A percentile compares a stretch with the other conserved stretches of the same genome.
Evolutionary conservation across 2,888 invertebrate species (phyloP).

Genomic region (Lochmaea crataegi): DNA sequence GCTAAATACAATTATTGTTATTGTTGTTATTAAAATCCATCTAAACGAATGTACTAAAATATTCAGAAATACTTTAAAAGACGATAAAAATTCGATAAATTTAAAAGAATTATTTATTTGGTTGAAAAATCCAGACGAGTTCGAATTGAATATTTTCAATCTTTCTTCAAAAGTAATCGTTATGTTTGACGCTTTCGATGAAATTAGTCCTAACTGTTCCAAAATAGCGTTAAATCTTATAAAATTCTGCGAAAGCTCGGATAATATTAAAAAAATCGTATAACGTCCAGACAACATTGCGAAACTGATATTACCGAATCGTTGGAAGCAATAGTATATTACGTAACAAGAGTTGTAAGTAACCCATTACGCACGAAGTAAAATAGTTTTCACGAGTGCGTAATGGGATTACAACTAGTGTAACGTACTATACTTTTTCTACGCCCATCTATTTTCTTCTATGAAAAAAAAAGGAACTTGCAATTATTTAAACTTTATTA

Average conservation of each 20-base stretch:
- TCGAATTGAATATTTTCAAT: conserved; percentile 9
- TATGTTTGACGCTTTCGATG: conserved; percentile 28
- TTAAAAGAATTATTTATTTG: neutral
- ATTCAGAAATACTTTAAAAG: neutral
- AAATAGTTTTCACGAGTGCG: too few relatives aligned
- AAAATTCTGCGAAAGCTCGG: too few relatives aligned
- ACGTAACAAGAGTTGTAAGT: too few relatives aligned
- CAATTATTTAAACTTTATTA: too few relatives aligned
- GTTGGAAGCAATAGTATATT: neutral
- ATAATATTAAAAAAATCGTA: conserved; percentile 14
- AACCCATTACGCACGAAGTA: too few relatives aligned
- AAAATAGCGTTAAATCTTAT: conserved; percentile 15
- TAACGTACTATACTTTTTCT: too few relatives aligned
- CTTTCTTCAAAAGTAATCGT: conserved; percentile 3
- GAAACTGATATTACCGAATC: neutral
- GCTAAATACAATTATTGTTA: neutral
- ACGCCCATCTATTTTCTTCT: too few relatives aligned
- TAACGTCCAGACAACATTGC: conserved; percentile 21
- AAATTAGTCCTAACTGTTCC: conserved; percentile 24
- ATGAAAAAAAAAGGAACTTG: too few relatives aligned
- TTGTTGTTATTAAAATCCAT: conserved; percentile 7
- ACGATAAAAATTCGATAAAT: neutral
- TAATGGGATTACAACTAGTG: too few relatives aligned
- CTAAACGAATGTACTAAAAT: conserved; percentile 6
- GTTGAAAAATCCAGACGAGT: neutral